Evolutionary conservation across 2,113 vertebrate species (phyloP).

Genomic region (Panthera uncia): DNA sequence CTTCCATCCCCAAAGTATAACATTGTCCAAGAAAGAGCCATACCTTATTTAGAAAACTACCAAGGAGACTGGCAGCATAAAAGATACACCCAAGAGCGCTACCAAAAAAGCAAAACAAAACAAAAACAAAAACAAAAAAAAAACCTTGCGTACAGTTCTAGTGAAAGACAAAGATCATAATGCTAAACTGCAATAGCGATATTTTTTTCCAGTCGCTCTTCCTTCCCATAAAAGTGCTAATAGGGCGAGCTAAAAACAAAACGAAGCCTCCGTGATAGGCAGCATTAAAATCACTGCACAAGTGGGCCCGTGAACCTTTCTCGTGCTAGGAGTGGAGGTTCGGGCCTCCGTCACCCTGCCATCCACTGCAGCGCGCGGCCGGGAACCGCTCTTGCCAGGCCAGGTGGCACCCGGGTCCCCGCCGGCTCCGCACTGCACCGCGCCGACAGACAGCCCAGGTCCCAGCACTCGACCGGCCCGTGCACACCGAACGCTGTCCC

Average conservation of each 20-base stretch:
- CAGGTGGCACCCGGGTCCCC: background rate
- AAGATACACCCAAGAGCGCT: background rate
- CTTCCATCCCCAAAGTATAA: background rate
- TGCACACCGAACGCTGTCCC: background rate
- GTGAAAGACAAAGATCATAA: background rate
- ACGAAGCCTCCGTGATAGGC: background rate
- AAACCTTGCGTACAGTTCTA: background rate
- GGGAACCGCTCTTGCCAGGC: fast-evolving
- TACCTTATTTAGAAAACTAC: background rate
- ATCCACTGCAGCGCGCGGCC: background rate
- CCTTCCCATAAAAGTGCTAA: background rate
- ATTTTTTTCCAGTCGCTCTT: background rate
- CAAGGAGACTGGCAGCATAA: background rate
- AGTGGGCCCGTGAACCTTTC: fast-evolving
- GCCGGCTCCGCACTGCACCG: background rate
- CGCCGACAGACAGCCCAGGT: no score
- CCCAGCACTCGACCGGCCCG: background rate
- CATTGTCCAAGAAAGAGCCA: background rate
- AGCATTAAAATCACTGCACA: background rate
- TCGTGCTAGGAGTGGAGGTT: background rate
- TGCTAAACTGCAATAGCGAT: background rate
- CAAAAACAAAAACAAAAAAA: background rate
- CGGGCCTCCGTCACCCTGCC: fast-evolving
- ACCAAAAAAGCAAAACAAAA: background rate
- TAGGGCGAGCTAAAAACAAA: background rate